Evolutionary conservation across 2,888 invertebrate genomes (phyloP).

Genomic region (Lasioglossum oenotherae): DNA sequence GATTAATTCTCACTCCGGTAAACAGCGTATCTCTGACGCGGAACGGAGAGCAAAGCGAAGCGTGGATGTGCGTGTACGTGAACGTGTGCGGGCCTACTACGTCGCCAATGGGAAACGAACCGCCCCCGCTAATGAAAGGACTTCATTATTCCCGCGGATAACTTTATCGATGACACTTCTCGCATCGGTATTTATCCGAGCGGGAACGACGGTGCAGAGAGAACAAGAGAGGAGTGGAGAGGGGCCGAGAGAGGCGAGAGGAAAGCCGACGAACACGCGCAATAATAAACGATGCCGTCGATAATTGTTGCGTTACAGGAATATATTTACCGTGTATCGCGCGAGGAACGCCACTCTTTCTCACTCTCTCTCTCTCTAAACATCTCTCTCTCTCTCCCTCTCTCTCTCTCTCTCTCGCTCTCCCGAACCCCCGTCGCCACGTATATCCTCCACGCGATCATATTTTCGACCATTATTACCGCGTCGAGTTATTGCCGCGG

Average conservation of each 20-base stretch:
- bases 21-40: conserved; percentile 4
- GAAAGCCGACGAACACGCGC: conserved; percentile 30
- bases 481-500: conserved; percentile 55
- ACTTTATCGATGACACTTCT: conserved; percentile 40
- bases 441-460: conserved; percentile 53
- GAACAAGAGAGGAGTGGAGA: neutral
- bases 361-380: neutral
- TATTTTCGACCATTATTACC: conserved; percentile 65
- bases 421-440: conserved; percentile 25
- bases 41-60: neutral
- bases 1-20: conserved; percentile 12
- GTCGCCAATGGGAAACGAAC: neutral
- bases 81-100: neutral
- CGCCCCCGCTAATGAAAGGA: conserved; percentile 7
- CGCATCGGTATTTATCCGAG: conserved; percentile 43
- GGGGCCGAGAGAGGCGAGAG: neutral
- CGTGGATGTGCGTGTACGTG: neutral
- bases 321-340: conserved; percentile 59
- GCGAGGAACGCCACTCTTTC: neutral
- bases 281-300: conserved; percentile 57
- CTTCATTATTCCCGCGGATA: conserved; percentile 37
- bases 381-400: neutral
- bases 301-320: conserved; percentile 64
- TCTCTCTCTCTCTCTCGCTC: neutral
- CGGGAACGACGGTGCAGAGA: conserved; percentile 27